Base-by-base conservation (phyloP, 1,140 invertebrate species). In the Stenopsyche tienmushanensis region DNA sequence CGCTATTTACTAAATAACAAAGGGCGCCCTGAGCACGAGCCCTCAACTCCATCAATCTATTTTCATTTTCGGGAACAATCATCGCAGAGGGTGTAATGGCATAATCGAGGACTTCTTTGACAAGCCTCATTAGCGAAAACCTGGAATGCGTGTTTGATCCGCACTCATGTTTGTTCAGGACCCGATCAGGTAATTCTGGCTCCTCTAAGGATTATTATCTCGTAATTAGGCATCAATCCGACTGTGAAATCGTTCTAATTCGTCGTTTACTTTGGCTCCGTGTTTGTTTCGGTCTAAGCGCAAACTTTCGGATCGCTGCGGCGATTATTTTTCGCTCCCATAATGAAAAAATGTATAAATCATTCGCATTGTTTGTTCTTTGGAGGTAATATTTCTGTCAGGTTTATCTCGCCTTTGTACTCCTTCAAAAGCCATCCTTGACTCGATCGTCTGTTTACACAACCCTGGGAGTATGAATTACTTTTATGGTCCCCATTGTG, bases 1-100 rank as follows among this genome's bases (percentile, higher is more conserved):
- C 26, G 20, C 15, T 17, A 18, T 54, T n/a, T n/a, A n/a, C n/a
- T n/a, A n/a, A 25, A 34, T 54, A 54, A 54, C 24, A 21, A 49
- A 49, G 24, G 18, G 45, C 20, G 45, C 45, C 45, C 45, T 21
- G 52, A 29, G 24, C 39, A n/a, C n/a, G 52, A 54, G 26, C 26
- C 52, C 52, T 54, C 10, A 29, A 34, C 25, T 54, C 25, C n/a
- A 54, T 54, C 20, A 49, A 49, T 49, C 45, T 21, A 49, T 49
- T 49, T 21, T 7, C 20, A 49, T 49, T 21, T 2, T 2, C 17
- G 15, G 17, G 17, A 49, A 49, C 45, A 49, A 49, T 21, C 9
- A 49, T 49, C 45, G 20, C 18, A 49, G 20, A 17, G 9, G 20
- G 1, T 17, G 45, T 18, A 7, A 3, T 3, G 20, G 45, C 2